These are phyloP conservation scores for Cremastinae sp. DNA, from an alignment of 2,888 invertebrate genomes.

Conservation along the genomic window DNA sequence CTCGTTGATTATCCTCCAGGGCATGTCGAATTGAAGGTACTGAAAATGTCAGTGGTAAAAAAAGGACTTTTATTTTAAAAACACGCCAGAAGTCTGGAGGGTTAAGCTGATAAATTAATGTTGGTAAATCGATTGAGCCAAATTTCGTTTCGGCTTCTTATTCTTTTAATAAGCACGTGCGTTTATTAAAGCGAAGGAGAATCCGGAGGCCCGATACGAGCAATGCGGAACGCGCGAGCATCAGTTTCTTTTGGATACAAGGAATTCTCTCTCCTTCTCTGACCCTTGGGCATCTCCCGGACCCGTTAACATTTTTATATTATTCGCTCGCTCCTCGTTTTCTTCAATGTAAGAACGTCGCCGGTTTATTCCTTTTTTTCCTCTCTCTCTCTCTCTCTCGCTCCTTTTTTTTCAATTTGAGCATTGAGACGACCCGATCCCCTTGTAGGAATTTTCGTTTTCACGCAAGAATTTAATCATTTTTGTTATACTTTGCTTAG, in stretches of 20 bases:
- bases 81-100: too few species aligned
- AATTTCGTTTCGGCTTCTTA: not conserved
- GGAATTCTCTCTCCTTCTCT: constrained; percentile 33
- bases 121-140: too few species aligned
- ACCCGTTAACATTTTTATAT: constrained; percentile 46
- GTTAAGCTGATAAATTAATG: too few species aligned
- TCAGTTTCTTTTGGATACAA: constrained; percentile 46
- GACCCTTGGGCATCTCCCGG: constrained; percentile 43
- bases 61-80: too few species aligned
- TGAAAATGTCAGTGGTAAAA: too few species aligned
- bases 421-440: constrained; percentile 9
- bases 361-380: too few species aligned
- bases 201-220: constrained; percentile 39
- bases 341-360: constrained; percentile 16
- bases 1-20: too few species aligned
- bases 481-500: not conserved
- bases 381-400: too few species aligned
- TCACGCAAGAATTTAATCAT: constrained; percentile 31
- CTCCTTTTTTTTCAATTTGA: constrained; percentile 36
- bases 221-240: constrained; percentile 46
- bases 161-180: constrained; percentile 8
- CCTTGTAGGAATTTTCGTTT: constrained; percentile 20
- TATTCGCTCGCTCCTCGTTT: constrained; percentile 31
- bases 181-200: constrained; percentile 18
- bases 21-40: too few species aligned